These are phyloP conservation scores for Lucinisca nassula DNA, from an alignment of 2,888 invertebrate genomes.

Conservation along the genomic window DNA sequence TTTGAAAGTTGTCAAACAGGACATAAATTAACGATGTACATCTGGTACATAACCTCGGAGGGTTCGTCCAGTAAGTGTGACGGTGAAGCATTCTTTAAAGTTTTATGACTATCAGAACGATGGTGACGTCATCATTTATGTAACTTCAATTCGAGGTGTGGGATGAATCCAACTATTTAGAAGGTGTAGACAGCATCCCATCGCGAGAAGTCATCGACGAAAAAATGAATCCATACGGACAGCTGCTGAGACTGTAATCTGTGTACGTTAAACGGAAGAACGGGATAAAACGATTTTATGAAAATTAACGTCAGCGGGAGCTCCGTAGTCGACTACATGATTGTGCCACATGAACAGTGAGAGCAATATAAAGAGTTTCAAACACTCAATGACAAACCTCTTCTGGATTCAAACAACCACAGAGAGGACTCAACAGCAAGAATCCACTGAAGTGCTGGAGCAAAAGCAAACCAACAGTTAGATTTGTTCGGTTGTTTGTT, in stretches of 20 bases:
- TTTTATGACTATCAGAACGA: too few species aligned
- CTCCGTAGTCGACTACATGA: slow-evolving; percentile 6
- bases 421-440: too few species aligned
- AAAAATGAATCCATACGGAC: background rate
- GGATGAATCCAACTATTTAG: too few species aligned
- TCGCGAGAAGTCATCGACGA: background rate
- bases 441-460: too few species aligned
- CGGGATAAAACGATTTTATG: background rate
- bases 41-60: background rate
- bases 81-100: background rate
- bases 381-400: background rate
- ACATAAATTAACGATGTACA: background rate
- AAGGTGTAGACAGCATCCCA: too few species aligned
- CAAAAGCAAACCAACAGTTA: too few species aligned
- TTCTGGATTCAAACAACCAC: too few species aligned
- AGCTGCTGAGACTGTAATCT: slow-evolving; percentile 1
- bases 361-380: background rate
- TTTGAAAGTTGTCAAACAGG: background rate
- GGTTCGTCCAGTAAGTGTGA: background rate
- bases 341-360: slow-evolving; percentile 3
- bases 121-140: too few species aligned
- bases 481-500: too few species aligned
- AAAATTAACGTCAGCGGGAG: background rate
- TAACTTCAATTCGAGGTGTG: too few species aligned
- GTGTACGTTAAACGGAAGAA: slow-evolving; percentile 1